Percentiles rank a stretch among this genome's conserved stretches.
These are phyloP conservation scores for Pediacus dermestoides DNA, from an alignment of 2,888 invertebrate species.

Conservation along the genomic window DNA sequence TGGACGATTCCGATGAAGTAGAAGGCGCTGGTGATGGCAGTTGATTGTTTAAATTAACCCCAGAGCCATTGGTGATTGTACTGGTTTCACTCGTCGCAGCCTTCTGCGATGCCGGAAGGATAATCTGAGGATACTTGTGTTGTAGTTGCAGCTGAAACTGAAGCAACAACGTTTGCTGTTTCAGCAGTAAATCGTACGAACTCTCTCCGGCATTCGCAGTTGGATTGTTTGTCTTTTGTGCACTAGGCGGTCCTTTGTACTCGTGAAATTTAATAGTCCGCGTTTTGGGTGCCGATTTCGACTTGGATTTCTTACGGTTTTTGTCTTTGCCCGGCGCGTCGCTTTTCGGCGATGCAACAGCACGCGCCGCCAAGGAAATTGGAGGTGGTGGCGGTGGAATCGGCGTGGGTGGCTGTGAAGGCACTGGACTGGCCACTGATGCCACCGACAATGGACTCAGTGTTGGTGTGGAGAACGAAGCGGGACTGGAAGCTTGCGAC, in stretches of 20 bases:
- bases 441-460: constrained; percentile 64
- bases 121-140: constrained; percentile 79
- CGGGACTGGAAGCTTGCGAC: constrained; percentile 51
- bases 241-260: constrained; percentile 85
- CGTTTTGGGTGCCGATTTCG: constrained; percentile 75
- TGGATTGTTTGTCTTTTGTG: constrained; percentile 65
- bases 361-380: constrained; percentile 52
- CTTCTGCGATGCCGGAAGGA: constrained; percentile 70
- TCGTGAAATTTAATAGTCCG: constrained; percentile 96
- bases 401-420: constrained; percentile 52
- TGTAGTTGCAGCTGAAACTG: constrained; percentile 81
- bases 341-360: constrained; percentile 47
- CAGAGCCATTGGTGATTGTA: constrained; percentile 20
- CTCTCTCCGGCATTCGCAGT: constrained; percentile 62
- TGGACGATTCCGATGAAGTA: constrained; percentile 46
- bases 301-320: constrained; percentile 77
- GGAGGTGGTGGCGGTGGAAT: constrained; percentile 57
- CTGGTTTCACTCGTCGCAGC: constrained; percentile 24
- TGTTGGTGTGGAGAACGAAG: constrained; percentile 50
- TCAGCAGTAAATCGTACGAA: constrained; percentile 84
- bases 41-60: constrained; percentile 31
- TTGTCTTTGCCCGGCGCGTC: constrained; percentile 71
- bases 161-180: constrained; percentile 90
- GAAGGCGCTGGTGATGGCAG: constrained; percentile 48
- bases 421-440: constrained; percentile 61